phyloP scores from a whole-genome alignment of 2,113 vertebrate genomes.

The Lates calcarifer region DNA sequence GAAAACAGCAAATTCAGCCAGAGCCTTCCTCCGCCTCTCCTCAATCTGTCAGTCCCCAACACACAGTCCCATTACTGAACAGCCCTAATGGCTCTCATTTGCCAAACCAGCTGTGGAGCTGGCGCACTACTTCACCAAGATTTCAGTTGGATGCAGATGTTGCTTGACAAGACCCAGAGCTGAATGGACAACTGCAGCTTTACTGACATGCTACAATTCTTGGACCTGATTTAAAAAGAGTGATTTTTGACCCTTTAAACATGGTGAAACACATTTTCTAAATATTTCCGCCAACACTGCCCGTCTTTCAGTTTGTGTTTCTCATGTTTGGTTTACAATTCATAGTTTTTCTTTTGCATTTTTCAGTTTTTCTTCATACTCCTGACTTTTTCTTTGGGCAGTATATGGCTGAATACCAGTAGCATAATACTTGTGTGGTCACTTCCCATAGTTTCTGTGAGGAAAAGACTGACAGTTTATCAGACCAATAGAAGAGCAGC shows the following conservation, averaged over 20 bases:
- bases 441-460: too few species aligned
- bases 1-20: conserved; percentile 30
- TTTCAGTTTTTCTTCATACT: too few species aligned
- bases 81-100: conserved; percentile 13
- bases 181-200: conserved; percentile 3
- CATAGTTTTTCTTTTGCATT: too few species aligned
- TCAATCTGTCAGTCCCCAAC: conserved; percentile 44
- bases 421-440: too few species aligned
- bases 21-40: conserved; percentile 26
- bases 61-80: background rate
- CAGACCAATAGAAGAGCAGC: too few species aligned
- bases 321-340: too few species aligned
- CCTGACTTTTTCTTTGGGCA: too few species aligned
- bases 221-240: conserved; percentile 12
- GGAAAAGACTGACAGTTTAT: too few species aligned
- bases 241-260: conserved; percentile 8
- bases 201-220: background rate
- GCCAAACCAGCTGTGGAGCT: conserved; percentile 63
- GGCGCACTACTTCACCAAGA: background rate
- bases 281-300: background rate
- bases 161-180: conserved; percentile 22
- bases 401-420: too few species aligned
- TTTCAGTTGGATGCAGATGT: conserved; percentile 52
- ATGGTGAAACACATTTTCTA: conserved; percentile 2
- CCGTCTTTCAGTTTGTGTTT: too few species aligned